Evolutionary conservation across 2,113 vertebrate species (phyloP), one percentile per base, ranked within the genome.

Genomic region (Brienomyrus longianalis): DNA sequence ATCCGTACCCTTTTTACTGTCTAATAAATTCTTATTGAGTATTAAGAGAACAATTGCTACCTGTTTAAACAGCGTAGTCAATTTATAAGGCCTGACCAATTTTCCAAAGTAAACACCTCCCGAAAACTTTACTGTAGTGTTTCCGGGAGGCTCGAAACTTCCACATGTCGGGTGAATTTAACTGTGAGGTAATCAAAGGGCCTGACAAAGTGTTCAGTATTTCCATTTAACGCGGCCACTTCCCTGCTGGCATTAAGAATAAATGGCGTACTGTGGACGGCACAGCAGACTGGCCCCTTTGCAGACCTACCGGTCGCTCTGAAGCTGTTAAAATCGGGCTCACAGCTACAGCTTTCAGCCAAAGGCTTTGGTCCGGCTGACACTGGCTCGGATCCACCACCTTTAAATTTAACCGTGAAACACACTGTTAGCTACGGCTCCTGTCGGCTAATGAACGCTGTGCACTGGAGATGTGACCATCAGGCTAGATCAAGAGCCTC

Each of bases 61-160:
- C 84, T 94, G 92, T 95, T 92, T 91, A 92, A 83, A 89, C 89
- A 10, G 87, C 88, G 90, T 47, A 90, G 91, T 92, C 92, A 70
- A 70, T 92, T 90, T 92, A 87, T 87, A 70, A 90, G n/a, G 90
- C 89, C 89, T 90, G 31, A 92, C 92, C 85, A 56, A 48, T 92
- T 89, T 83, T 94, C 92, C 92, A 94, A 92, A 89, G 90, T 93
- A 92, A 95, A 94, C 93, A 94, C 74, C 19, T 89, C 90, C 80
- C 52, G 86, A 47, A 19, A 62, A 91, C 70, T 92, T 93, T 91
- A 93, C 90, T 91, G 90, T 83, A 86, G 77, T 52, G 92, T 92
- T 92, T 93, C 89, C 89, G 93, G 90, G n/a, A 91, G 86, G 43
- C 23, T 90, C 70, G 87, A 91, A 83, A 8, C 5, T 89, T 6